Evolutionary conservation across 2,888 invertebrate species (phyloP).

Genomic region (Synergus umbraculus): DNA sequence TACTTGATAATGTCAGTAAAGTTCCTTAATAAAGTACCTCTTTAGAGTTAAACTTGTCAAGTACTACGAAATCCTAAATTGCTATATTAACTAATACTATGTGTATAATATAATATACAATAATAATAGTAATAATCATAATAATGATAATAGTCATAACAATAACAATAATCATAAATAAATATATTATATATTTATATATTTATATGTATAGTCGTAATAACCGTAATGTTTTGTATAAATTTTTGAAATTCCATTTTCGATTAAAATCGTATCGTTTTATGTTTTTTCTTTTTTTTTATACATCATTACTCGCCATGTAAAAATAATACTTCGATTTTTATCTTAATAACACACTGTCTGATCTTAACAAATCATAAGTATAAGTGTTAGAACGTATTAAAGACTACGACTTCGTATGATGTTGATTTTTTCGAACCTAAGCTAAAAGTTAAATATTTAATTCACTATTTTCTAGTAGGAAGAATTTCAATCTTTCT

Average conservation of each 20-base stretch:
- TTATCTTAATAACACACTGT: slow-evolving; percentile 41
- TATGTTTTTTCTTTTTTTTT: slow-evolving; percentile 44
- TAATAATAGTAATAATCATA: slow-evolving; percentile 55
- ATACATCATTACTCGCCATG: slow-evolving; percentile 52
- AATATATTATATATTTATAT: slow-evolving; percentile 55
- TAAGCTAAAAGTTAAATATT: slow-evolving; percentile 38
- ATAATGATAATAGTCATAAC: slow-evolving; percentile 59
- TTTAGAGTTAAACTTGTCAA: slow-evolving; percentile 57
- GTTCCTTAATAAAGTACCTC: slow-evolving; percentile 56
- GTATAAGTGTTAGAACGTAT: slow-evolving; percentile 50
- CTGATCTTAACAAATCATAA: slow-evolving; percentile 41
- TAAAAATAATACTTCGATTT: slow-evolving; percentile 54
- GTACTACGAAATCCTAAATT: slow-evolving; percentile 55
- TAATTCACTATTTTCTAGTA: slow-evolving; percentile 43
- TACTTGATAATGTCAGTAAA: slow-evolving; percentile 60
- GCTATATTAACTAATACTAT: slow-evolving; percentile 56
- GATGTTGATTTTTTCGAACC: slow-evolving; percentile 40
- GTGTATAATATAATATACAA: slow-evolving; percentile 59
- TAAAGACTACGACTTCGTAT: slow-evolving; percentile 50
- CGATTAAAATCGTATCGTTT: slow-evolving; percentile 50
- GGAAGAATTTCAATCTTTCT: slow-evolving; percentile 45
- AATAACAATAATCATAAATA: slow-evolving; percentile 61
- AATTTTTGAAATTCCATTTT: slow-evolving; percentile 56
- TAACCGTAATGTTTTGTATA: slow-evolving; percentile 58
- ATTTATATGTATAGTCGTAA: slow-evolving; percentile 51